Evolutionary conservation across 2,113 vertebrate species (phyloP).

Genomic region (Onychorhynchus coronatus): DNA sequence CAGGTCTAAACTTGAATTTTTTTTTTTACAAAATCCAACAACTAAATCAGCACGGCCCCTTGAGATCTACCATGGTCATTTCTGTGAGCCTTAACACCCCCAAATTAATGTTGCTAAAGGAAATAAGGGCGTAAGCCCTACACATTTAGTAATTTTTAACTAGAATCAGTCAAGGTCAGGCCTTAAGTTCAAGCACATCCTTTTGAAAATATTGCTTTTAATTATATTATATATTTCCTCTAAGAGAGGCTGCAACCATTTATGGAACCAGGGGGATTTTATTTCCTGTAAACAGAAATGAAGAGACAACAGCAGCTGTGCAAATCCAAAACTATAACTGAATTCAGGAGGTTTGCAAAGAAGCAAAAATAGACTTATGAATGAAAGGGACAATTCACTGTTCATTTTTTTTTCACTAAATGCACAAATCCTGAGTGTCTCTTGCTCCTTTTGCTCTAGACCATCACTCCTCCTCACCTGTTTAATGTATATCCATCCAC

Average conservation of each 20-base stretch:
- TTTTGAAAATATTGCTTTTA: background rate
- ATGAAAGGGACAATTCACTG: background rate
- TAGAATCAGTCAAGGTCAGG: background rate
- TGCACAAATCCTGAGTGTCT: background rate
- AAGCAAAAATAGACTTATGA: background rate
- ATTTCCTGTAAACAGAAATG: background rate
- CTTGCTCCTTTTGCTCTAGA: background rate
- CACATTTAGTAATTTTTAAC: background rate
- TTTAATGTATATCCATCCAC: fast-evolving
- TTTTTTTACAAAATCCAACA: background rate
- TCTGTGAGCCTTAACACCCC: background rate
- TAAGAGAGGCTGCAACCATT: background rate
- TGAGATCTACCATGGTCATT: background rate
- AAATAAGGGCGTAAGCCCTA: background rate
- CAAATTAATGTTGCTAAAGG: background rate
- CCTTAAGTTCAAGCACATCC: background rate
- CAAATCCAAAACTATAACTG: background rate
- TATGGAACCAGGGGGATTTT: background rate
- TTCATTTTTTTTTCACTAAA: background rate
- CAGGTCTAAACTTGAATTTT: background rate
- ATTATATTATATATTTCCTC: background rate
- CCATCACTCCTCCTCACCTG: background rate
- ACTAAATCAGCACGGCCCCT: background rate
- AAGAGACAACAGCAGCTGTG: background rate
- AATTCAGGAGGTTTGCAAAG: background rate